phyloP scores from a whole-genome alignment of 1,140 invertebrate species.

The Drosophila sp. region DNA sequence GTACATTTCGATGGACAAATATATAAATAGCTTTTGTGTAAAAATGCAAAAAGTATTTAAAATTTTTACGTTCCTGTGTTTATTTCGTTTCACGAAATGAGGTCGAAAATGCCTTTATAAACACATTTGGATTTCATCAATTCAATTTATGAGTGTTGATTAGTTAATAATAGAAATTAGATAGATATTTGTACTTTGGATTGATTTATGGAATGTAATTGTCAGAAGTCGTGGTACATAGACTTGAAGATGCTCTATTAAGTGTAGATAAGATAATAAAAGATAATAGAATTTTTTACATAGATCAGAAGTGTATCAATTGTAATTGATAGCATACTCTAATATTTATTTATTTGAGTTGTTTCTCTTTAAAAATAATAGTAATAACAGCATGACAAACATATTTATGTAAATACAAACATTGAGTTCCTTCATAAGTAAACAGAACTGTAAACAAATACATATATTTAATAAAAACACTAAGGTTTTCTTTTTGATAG shows the following conservation, averaged over 20 bases:
- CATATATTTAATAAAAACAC: neutral
- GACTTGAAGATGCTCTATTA: neutral
- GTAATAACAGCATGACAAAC: no score
- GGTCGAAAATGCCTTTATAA: slow-evolving; percentile 23
- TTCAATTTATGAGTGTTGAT: slow-evolving; percentile 2
- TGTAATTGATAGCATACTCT: neutral
- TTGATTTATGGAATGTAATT: neutral
- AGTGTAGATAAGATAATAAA: slow-evolving; percentile 2
- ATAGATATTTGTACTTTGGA: slow-evolving; percentile 3
- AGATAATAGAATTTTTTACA: neutral
- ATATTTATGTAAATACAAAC: neutral
- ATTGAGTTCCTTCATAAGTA: neutral
- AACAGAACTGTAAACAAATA: slow-evolving; percentile 11
- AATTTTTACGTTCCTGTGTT: slow-evolving; percentile 19
- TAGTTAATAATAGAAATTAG: slow-evolving; percentile 1
- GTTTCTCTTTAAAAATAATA: no score
- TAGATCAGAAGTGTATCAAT: neutral
- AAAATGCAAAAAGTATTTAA: slow-evolving; percentile 29
- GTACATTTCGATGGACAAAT: slow-evolving; percentile 32
- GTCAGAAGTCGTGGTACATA: neutral
- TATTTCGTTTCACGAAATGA: slow-evolving; percentile 24
- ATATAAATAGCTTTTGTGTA: slow-evolving; percentile 30
- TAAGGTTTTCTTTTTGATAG: slow-evolving; percentile 1
- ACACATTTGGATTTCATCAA: slow-evolving; percentile 9
- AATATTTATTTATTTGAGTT: no score